Base-by-base conservation (phyloP, 2,113 vertebrate species). In the Lamprotornis superbus region DNA sequence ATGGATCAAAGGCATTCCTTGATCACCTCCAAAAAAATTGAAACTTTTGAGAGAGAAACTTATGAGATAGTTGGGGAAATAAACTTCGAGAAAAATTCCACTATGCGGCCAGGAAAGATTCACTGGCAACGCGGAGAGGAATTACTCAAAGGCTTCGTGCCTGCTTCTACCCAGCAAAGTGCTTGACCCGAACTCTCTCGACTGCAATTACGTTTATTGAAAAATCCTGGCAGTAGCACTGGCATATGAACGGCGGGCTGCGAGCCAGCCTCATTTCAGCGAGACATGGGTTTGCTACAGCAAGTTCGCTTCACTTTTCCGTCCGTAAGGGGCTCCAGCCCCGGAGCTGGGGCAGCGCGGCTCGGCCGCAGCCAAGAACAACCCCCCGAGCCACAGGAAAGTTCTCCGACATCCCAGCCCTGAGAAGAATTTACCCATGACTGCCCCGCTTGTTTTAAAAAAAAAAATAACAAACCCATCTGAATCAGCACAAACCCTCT, bases 1-100 rank as follows among this genome's bases (percentile, higher is more conserved):
- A 63, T 7, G 9, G 11, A 67, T 42, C 53, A 5, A 42, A 22
- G 1, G 14, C 17, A 16, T 49, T 31, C 22, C 13, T 70, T n/a
- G 20, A 67, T 12, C 19, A 39, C 10, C 69, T 31, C 20, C 15
- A 73, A 47, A n/a, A 5, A 16, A 60, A n/a, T 1, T 17, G 11
- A 55, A 69, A 47, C 44, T 89, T 82, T 15, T 12, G 20, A 44
- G 40, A 78, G 8, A 68, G n/a, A 89, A 67, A 47, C 21, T 85
- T 63, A 9, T 1, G 11, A 60, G 30, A 44, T 0, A 52, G 5
- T 2, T 30, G 10, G 7, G 5, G 16, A 3, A 20, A 31, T 57
- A 70, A 81, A 67, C 47, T 79, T 40, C 6, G 31, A 61, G 47
- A 65, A 47, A 42, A 64, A 63, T 24, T 57, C 37, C 55, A 76